Evolutionary conservation across 2,888 invertebrate genomes (phyloP), one percentile per base, ranked within the genome.

Genomic region (Callimorpha dominula): DNA sequence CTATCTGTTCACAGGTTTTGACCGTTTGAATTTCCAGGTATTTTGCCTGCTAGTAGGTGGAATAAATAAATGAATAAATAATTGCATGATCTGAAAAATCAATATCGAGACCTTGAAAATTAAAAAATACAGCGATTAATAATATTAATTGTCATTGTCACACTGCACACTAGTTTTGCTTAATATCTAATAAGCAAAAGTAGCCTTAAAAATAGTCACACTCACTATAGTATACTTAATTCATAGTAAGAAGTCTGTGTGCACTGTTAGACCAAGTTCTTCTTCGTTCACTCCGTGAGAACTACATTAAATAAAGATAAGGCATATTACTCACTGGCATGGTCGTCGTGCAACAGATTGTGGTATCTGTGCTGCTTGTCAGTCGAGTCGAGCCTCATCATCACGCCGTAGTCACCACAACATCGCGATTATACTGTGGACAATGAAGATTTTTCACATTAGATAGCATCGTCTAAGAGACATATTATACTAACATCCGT

Each of bases 311-410:
- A 77, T 66, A 20, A 43, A 70, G 63, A 62, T 72, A 60, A 63
- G 60, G 50, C 12, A 12, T 15, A 43, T 14, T 60, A 94, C 95
- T 94, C 72, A 95, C 95, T 95, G 81, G 95, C 95, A 89, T 95
- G 95, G 83, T 95, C 95, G 88, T 94, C 95, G 84, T 94, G 90
- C 84, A 95, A 91, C 85, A 95, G 94, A 91, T 95, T 95, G 92
- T 95, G 95, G 87, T 95, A 95, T 87, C 94, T 94, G 88, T 95
- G 95, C 90, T 94, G 94, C 81, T 93, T 93, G 82, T 94, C 94
- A 72, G 90, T 84, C 86, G 93, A 87, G 84, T 95, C 95, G 89
- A 95, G 93, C 94, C 92, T 95, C 95, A 95, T 95, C 95, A 95
- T 95, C 93, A 93, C 95, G 94, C 86, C 89, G 90, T 82, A 75